Conservation (phyloP, 2,113 vertebrate species). For the Cryptotis parvus region DNA sequence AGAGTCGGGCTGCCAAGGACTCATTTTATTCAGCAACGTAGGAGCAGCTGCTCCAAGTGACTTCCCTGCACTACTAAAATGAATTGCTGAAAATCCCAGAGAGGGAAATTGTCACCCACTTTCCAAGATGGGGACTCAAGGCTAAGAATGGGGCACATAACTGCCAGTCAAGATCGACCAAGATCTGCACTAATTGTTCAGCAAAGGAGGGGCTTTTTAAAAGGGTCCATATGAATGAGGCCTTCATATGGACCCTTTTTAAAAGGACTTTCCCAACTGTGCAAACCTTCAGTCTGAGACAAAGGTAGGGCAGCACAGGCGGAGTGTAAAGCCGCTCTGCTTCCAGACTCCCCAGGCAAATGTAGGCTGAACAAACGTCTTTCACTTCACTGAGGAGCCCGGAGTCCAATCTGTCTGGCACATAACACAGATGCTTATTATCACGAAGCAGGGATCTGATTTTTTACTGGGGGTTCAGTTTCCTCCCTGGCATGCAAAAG, state of each 20-base stretch:
- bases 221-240: not conserved
- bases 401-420: not conserved
- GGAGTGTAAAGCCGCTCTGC: not conserved
- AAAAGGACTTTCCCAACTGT: not conserved
- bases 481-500: constrained; percentile 24
- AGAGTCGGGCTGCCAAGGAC: no score
- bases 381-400: not conserved
- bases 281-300: not conserved
- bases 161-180: not conserved
- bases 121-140: not conserved
- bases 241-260: no score
- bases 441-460: constrained; percentile 7
- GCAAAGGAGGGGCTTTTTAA: not conserved
- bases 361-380: not conserved
- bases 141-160: no score
- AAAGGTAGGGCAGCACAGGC: no score
- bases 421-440: not conserved
- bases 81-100: accelerated
- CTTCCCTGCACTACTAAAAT: accelerated
- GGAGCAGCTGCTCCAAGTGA: not conserved
- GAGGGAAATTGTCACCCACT: not conserved
- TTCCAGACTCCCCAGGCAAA: not conserved
- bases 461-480: constrained; percentile 23
- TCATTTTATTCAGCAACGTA: not conserved
- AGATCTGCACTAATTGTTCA: not conserved